Base-by-base conservation (phyloP, 2,113 vertebrate genomes). In the Alethe castanea region DNA sequence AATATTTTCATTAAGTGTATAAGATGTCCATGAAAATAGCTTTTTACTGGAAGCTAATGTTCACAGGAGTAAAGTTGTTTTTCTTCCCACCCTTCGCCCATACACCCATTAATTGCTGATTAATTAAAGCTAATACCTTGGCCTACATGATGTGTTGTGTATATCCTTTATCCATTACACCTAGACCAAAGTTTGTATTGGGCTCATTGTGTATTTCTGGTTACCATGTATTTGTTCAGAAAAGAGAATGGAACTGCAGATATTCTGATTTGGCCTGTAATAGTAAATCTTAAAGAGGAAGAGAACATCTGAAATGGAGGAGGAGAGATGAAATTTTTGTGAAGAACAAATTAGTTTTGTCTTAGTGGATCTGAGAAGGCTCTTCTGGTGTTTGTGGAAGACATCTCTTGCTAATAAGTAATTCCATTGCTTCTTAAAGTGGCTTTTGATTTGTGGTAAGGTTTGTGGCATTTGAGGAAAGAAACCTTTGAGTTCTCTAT, bases 31-130 rank as follows among this genome's bases (percentile, higher is more conserved):
- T 42, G 19, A 47, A 29, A 67, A 24, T 4, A 74, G 16, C n/a
- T 66, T 79, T 78, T 62, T 47, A 6, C 20, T 60, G 47, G 19
- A 71, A 74, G 4, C 12, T 42, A 47, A 35, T 60, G 4, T 56
- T 82, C 31, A 38, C 24, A 18, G 65, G 42, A 47, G 7, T 82
- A 45, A 9, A 3, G 4, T 29, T 40, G 33, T 47, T 29, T 62
- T 17, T 19, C 17, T 8, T 12, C 8, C 9, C 12, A 26, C 4
- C 10, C 1, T 18, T 13, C 12, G 29, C 17, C 9, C 6, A 3
- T 40, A 24, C 10, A 24, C 17, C 11, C n/a, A 13, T 78, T 73
- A 60, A 36, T 56, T 69, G 23, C 10, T 65, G 12, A 13, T 81
- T 70, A 81, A 29, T 91, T 26, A 57, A 79, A 71, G 12, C 12